Base-by-base conservation (phyloP, 2,888 invertebrate species). In the Hypercompe scribonia region DNA sequence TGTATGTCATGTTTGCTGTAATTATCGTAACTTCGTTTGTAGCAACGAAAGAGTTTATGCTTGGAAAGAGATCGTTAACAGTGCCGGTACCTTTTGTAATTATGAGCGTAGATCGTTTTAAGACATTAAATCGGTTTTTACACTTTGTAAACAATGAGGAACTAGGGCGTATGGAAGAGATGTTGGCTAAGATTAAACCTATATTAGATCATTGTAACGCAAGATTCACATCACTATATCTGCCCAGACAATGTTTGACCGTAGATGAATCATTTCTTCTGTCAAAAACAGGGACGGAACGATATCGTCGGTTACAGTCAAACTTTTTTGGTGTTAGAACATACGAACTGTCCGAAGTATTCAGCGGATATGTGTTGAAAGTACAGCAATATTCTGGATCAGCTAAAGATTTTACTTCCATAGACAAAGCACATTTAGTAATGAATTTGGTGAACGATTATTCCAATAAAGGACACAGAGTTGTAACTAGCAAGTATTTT, bases 161-260 rank as follows among this genome's bases (percentile, higher is more conserved):
- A 31, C n/a, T 64, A 3, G 7, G 54, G 2, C 36, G 46, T 13
- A 68, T 21, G 1, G 54, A 72, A 13, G 68, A 39, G 8, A 39
- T n/a, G 31, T 5, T 65, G 21, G 50, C 68, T 39, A 72, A 72
- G 42, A 65, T 72, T 1, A 50, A 54, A 11, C 68, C 72, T 13
- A 31, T 72, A 28, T 34, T 72, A 31, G 54, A 68, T 15, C 72
- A 72, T 65, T 72, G 72, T n/a, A 72, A 72, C 39, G 46, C 13
- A 1, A 72, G 33, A 42, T 72, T 72, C 34, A 2, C 72, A 11
- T 28, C 50, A 10, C 11, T 72, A 3, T 72, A 72, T 34, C 31
- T 33, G 42, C 72, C 72, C 2, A 64, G 65, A 33, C 72, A 72
- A 33, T 72, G 65, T 39, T 33, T 72, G 33, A 65, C 68, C 33